A percentile compares a stretch with the other conserved stretches of the same genome.
Evolutionary conservation across 92 coral and sea anemone genomes (phyloP).

Genomic region (Epizoanthus illoricatus): DNA sequence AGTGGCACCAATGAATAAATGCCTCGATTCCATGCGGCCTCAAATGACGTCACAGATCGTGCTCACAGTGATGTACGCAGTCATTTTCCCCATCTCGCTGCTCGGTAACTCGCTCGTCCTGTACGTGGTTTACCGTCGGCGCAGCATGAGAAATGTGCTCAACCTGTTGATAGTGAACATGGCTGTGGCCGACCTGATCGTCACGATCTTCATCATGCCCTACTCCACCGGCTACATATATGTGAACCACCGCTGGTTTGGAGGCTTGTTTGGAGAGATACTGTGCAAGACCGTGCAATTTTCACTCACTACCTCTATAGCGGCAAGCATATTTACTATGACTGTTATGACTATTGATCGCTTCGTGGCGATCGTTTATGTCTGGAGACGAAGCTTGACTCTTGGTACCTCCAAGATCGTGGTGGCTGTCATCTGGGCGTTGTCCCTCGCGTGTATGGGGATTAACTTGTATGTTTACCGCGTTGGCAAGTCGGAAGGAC

Average conservation of each 20-base stretch:
- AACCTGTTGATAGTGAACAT: conserved; percentile 84
- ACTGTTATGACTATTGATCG: conserved; percentile 75
- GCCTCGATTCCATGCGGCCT: conserved; percentile 4
- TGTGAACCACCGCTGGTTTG: conserved; percentile 69
- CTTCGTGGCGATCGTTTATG: conserved; percentile 77
- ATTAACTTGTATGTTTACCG: conserved; percentile 66
- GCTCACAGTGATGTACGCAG: conserved; percentile 60
- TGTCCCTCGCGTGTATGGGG: conserved; percentile 75
- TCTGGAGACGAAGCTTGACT: conserved; percentile 66
- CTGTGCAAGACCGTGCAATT: conserved; percentile 71
- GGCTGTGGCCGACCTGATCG: conserved; percentile 80
- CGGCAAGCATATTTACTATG: conserved; percentile 78
- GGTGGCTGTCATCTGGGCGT: conserved; percentile 63
- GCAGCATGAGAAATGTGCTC: conserved; percentile 73
- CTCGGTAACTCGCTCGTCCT: conserved; percentile 85
- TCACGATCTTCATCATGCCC: conserved; percentile 79
- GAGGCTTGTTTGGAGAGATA: conserved; percentile 73
- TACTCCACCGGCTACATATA: conserved; percentile 68
- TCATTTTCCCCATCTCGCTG: conserved; percentile 77
- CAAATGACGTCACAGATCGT: conserved; percentile 53
- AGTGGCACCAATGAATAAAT: background rate
- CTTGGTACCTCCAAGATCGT: conserved; percentile 71
- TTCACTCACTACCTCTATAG: conserved; percentile 73
- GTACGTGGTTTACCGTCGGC: conserved; percentile 81
- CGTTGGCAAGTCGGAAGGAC: conserved; percentile 40